Conservation (phyloP, 2,797 vertebrate genomes). For the Urosaurus nigricauda region DNA sequence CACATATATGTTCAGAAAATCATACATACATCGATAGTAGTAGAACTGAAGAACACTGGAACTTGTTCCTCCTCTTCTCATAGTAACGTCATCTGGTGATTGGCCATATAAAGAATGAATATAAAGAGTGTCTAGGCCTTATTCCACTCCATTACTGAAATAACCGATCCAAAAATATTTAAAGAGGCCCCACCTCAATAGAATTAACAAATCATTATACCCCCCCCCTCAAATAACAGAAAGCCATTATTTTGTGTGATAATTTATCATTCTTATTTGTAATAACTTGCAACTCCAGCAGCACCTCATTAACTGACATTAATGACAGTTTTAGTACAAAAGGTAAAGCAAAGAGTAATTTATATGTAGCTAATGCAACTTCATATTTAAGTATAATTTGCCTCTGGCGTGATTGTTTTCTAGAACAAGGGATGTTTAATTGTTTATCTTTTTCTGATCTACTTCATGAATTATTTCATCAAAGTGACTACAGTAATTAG, state of each 20-base stretch:
- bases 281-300: neutral
- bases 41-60: neutral
- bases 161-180: fast-evolving
- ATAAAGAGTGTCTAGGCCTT: neutral
- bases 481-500: neutral
- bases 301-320: slow-evolving; percentile 14
- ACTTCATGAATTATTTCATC: slow-evolving; percentile 27
- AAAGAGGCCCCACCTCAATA: neutral
- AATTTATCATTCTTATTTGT: slow-evolving; percentile 15
- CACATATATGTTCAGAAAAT: too few species aligned
- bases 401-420: neutral
- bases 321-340: neutral
- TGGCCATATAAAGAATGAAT: neutral
- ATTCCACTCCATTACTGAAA: neutral
- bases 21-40: neutral
- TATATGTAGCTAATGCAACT: neutral
- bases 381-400: slow-evolving; percentile 8
- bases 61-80: slow-evolving; percentile 10
- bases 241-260: neutral
- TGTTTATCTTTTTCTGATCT: neutral
- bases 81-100: neutral
- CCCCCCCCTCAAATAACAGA: neutral
- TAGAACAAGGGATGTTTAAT: neutral
- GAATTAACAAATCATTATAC: slow-evolving; percentile 16
- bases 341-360: slow-evolving; percentile 33